Percentiles rank a stretch among this genome's conserved stretches.
These are phyloP conservation scores for Percopsis transmontana DNA, from an alignment of 2,113 vertebrate species.

Conservation along the genomic window DNA sequence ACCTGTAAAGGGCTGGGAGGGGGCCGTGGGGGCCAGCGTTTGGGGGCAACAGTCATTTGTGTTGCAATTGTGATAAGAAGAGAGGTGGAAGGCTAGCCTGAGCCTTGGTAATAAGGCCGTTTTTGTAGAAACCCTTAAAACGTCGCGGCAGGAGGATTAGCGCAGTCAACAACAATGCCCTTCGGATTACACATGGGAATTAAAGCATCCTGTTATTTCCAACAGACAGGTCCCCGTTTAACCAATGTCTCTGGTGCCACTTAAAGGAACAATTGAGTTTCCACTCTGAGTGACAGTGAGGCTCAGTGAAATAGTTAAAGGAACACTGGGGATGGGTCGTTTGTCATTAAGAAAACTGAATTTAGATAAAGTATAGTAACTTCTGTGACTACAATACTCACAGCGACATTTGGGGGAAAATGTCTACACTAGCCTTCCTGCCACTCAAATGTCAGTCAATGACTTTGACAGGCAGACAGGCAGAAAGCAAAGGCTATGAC, in stretches of 20 bases:
- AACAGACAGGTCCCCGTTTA: slow-evolving; percentile 33
- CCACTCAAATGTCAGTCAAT: slow-evolving; percentile 24
- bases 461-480: slow-evolving; percentile 11
- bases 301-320: slow-evolving; percentile 22
- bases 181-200: slow-evolving; percentile 53
- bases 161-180: slow-evolving; percentile 52
- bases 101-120: slow-evolving; percentile 16
- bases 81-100: slow-evolving; percentile 25
- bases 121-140: slow-evolving; percentile 48
- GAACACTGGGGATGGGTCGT: slow-evolving; percentile 24
- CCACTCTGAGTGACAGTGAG: slow-evolving; percentile 26
- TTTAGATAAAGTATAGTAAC: background rate
- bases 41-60: slow-evolving; percentile 20
- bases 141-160: slow-evolving; percentile 44
- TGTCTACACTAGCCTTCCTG: background rate
- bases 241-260: slow-evolving; percentile 22
- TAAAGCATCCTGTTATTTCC: slow-evolving; percentile 35
- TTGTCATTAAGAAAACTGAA: slow-evolving; percentile 15
- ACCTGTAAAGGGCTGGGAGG: slow-evolving; percentile 1
- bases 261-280: slow-evolving; percentile 52
- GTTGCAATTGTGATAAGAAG: slow-evolving; percentile 34
- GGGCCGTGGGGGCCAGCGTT: background rate
- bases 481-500: background rate
- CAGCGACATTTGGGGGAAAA: slow-evolving; percentile 9
- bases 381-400: too few species aligned